phyloP scores from a whole-genome alignment of 2,797 vertebrate species.

The Sciurus vulgaris region DNA sequence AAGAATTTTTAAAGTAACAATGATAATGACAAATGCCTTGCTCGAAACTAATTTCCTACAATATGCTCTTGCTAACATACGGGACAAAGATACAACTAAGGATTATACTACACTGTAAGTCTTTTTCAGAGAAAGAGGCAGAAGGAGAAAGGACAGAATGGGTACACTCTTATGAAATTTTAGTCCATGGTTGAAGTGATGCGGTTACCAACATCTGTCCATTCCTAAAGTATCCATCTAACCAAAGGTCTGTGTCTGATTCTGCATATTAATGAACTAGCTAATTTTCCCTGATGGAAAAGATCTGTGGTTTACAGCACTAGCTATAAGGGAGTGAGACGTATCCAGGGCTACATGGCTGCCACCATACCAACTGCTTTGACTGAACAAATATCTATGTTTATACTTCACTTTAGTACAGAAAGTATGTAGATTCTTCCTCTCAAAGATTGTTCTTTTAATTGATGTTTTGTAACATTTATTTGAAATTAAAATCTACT shows the following conservation, averaged over 20 bases:
- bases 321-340: background rate
- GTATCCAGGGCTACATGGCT: background rate
- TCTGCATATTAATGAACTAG: background rate
- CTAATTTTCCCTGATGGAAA: background rate
- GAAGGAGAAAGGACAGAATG: background rate
- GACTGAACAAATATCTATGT: background rate
- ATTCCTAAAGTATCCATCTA: background rate
- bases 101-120: background rate
- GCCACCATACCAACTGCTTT: background rate
- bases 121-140: background rate
- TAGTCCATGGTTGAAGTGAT: background rate
- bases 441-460: background rate
- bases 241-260: background rate
- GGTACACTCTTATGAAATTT: background rate
- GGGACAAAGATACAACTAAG: background rate
- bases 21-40: background rate
- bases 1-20: conserved; percentile 5
- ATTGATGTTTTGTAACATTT: background rate
- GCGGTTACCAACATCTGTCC: background rate
- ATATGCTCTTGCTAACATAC: background rate
- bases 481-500: conserved; percentile 1
- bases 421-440: background rate
- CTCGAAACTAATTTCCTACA: background rate
- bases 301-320: background rate
- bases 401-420: background rate